These are phyloP conservation scores for Ptyas mucosa DNA, from an alignment of 2,113 vertebrate genomes.

Conservation along the genomic window DNA sequence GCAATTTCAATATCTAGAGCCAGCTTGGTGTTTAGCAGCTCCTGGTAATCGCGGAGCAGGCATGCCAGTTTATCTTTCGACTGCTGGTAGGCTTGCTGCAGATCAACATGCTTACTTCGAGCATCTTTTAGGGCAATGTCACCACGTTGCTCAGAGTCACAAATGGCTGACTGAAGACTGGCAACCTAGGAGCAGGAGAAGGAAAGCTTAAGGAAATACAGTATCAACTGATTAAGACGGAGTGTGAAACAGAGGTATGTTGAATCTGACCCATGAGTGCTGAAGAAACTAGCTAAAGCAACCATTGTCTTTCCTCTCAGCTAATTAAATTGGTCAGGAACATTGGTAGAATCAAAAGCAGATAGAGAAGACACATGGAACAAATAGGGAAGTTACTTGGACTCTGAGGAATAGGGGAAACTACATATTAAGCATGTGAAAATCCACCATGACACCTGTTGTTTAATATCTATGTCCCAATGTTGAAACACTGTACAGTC, in stretches of 20 bases:
- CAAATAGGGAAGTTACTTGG: background rate
- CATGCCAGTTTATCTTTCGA: slow-evolving; percentile 60
- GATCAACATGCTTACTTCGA: slow-evolving; percentile 37
- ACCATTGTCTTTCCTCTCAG: background rate
- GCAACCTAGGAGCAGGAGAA: slow-evolving; percentile 12
- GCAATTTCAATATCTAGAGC: slow-evolving; percentile 58
- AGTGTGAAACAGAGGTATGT: background rate
- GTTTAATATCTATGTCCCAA: background rate
- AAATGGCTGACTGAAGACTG: slow-evolving; percentile 52
- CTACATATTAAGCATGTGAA: background rate
- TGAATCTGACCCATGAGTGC: background rate
- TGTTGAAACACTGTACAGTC: background rate
- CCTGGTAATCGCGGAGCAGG: slow-evolving; percentile 54
- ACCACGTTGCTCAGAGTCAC: slow-evolving; percentile 52
- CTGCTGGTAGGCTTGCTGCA: slow-evolving; percentile 31
- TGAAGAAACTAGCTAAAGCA: background rate
- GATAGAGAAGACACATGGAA: background rate
- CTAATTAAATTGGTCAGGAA: background rate
- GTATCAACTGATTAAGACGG: background rate
- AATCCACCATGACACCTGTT: background rate
- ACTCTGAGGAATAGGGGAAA: background rate
- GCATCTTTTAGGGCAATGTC: slow-evolving; percentile 53
- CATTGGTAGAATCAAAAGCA: background rate
- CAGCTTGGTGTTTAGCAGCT: slow-evolving; percentile 50
- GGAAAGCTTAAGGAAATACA: background rate